A percentile compares a stretch with the other conserved stretches of the same genome.
Evolutionary conservation across 2,797 vertebrate genomes (phyloP).

Genomic region (Apodemus agrarius): DNA sequence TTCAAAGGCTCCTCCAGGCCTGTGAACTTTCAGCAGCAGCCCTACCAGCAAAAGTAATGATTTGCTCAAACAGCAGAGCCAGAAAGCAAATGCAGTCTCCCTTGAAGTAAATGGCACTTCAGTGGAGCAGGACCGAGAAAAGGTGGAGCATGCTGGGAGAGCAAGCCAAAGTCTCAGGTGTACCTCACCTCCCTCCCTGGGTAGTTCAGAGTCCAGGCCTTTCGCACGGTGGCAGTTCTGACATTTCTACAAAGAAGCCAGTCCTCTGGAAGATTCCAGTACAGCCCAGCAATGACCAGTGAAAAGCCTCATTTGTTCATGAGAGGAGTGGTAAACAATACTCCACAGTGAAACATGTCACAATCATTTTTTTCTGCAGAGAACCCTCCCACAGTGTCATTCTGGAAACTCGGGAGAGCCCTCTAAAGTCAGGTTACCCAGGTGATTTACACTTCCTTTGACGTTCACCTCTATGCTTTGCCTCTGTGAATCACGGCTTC

Average conservation of each 20-base stretch:
- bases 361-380: not conserved
- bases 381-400: not conserved
- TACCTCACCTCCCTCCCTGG: fast-evolving
- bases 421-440: not conserved
- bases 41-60: not conserved
- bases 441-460: not conserved
- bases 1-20: not conserved
- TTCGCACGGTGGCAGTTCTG: not conserved
- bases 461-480: not conserved
- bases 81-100: not conserved
- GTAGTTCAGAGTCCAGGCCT: not conserved
- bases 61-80: not conserved
- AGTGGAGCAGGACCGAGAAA: not conserved
- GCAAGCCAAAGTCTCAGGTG: not conserved
- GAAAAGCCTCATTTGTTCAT: not conserved
- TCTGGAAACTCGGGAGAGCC: not conserved
- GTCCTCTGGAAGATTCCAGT: not conserved
- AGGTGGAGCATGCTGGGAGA: not conserved
- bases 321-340: not conserved
- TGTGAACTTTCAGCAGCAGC: not conserved
- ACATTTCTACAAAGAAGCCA: not conserved
- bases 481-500: not conserved
- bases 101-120: not conserved
- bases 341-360: not conserved
- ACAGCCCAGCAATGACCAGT: not conserved